These are phyloP conservation scores for Podarcis raffonei DNA, from an alignment of 2,113 vertebrate species.

Conservation along the genomic window DNA sequence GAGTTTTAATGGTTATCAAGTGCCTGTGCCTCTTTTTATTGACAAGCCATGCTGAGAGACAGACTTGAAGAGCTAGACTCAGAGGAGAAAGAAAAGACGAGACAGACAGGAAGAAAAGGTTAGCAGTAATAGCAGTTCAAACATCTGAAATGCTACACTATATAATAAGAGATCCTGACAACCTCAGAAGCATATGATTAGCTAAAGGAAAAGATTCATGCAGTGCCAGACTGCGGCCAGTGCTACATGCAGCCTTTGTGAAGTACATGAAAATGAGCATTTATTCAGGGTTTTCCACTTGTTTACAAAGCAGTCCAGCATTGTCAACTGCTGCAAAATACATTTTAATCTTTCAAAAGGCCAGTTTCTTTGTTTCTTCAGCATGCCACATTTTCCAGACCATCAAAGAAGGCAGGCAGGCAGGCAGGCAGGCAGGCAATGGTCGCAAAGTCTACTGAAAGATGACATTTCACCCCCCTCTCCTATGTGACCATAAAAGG, in stretches of 20 bases:
- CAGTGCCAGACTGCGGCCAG: slow-evolving; percentile 7
- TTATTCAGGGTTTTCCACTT: not conserved
- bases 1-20: slow-evolving; percentile 9
- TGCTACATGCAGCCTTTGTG: slow-evolving; percentile 8
- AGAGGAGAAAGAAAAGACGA: slow-evolving; percentile 9
- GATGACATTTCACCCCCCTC: not conserved
- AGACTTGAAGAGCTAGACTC: not conserved
- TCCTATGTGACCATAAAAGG: too few relatives aligned
- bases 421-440: not conserved
- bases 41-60: not conserved
- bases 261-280: not conserved
- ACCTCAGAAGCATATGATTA: slow-evolving; percentile 39
- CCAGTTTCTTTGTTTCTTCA: not conserved
- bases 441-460: not conserved
- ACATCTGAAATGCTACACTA: slow-evolving; percentile 28
- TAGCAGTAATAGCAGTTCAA: slow-evolving; percentile 38
- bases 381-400: slow-evolving; percentile 12
- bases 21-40: not conserved
- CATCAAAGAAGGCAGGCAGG: not conserved
- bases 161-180: slow-evolving; percentile 28
- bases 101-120: not conserved
- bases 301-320: slow-evolving; percentile 10
- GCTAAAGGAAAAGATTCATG: slow-evolving; percentile 37
- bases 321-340: not conserved
- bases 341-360: not conserved